These are phyloP conservation scores for Bolborhynchus lineola DNA, from an alignment of 2,113 vertebrate species.

Conservation along the genomic window DNA sequence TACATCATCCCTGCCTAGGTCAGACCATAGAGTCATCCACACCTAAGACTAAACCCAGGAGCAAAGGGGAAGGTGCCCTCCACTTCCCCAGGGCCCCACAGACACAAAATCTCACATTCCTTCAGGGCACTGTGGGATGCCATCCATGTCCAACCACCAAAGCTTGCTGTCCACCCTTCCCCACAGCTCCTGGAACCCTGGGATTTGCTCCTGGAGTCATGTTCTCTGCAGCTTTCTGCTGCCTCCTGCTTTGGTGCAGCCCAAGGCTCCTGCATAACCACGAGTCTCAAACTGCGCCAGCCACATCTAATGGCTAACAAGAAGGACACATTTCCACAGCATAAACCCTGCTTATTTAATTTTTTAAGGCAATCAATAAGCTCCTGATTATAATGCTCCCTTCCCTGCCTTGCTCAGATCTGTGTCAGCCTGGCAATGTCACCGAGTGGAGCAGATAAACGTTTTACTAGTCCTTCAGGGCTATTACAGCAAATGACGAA, in stretches of 20 bases:
- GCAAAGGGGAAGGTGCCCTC: neutral
- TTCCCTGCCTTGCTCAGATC: neutral
- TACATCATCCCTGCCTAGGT: neutral
- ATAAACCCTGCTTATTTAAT: neutral
- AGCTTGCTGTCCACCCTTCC: neutral
- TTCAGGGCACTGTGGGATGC: neutral
- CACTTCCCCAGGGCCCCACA: neutral
- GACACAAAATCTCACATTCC: accelerated
- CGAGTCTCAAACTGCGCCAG: neutral
- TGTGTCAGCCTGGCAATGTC: neutral
- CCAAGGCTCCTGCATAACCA: neutral
- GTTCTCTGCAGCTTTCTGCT: neutral
- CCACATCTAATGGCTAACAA: neutral
- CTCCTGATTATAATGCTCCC: neutral
- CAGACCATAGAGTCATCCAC: no score
- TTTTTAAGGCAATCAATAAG: constrained; percentile 20
- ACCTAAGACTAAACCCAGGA: accelerated
- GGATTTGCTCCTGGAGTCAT: accelerated
- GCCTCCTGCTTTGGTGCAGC: neutral
- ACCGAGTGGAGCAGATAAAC: neutral
- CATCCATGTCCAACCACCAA: neutral
- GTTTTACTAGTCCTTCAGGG: constrained; percentile 43
- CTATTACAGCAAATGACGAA: constrained; percentile 26
- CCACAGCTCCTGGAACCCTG: neutral
- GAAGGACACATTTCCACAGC: neutral